These are phyloP conservation scores for Meda fulgida DNA, from an alignment of 2,797 vertebrate genomes.

Conservation along the genomic window DNA sequence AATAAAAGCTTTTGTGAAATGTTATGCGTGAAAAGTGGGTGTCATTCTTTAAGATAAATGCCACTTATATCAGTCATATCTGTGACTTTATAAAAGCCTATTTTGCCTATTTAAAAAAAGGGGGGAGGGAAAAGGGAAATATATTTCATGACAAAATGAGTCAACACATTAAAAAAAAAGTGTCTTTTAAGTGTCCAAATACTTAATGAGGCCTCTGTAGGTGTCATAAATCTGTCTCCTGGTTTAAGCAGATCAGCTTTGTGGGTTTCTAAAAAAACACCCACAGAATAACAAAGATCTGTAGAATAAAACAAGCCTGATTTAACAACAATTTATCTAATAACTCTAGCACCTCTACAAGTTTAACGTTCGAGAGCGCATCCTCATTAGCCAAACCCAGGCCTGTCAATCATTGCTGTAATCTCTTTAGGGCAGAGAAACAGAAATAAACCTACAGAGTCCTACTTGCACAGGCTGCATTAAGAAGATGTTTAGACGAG, in stretches of 20 bases:
- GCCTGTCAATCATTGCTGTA: constrained; percentile 51
- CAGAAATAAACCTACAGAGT: constrained; percentile 48
- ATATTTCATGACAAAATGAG: neutral
- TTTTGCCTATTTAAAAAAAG: neutral
- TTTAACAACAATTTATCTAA: constrained; percentile 30
- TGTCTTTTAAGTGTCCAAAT: constrained; percentile 7
- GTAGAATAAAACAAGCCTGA: constrained; percentile 31
- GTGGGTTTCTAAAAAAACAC: constrained; percentile 6
- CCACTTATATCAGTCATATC: neutral
- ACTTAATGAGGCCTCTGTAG: neutral
- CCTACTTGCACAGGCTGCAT: constrained; percentile 24
- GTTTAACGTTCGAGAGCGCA: constrained; percentile 12
- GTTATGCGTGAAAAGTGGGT: neutral
- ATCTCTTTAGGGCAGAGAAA: constrained; percentile 52
- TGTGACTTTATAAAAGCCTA: neutral
- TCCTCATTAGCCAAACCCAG: constrained; percentile 39
- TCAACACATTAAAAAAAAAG: neutral
- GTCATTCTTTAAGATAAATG: neutral
- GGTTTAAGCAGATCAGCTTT: neutral
- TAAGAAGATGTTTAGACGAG: constrained; percentile 19
- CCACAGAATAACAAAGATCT: constrained; percentile 21
- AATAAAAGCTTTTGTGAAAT: neutral
- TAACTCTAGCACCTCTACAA: constrained; percentile 7
- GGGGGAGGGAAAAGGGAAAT: too few relatives aligned
- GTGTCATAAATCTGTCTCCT: constrained; percentile 4